Evolutionary conservation across 2,113 vertebrate genomes (phyloP).

Genomic region (Agelaius tricolor): DNA sequence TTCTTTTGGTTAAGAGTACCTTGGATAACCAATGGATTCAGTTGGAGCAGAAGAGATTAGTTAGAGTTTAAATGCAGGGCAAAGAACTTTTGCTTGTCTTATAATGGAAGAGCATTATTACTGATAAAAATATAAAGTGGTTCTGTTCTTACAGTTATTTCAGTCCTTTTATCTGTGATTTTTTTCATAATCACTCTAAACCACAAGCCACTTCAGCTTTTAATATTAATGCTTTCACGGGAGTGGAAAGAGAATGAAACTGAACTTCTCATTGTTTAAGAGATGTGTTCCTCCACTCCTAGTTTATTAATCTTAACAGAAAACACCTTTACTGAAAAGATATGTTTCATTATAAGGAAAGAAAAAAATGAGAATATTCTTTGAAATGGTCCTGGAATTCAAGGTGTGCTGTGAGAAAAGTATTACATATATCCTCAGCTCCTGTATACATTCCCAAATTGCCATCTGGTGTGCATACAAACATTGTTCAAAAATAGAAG

Average conservation of each 20-base stretch:
- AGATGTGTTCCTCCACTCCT: neutral
- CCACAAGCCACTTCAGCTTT: neutral
- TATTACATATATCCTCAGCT: neutral
- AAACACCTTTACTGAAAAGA: neutral
- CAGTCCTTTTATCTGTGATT: neutral
- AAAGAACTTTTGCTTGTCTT: neutral
- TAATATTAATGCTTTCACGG: neutral
- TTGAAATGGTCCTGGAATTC: neutral
- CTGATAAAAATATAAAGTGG: neutral
- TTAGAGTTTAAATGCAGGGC: neutral
- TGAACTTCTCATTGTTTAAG: neutral
- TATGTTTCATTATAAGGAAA: neutral
- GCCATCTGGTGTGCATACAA: neutral
- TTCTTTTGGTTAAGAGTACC: neutral
- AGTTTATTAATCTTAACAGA: neutral
- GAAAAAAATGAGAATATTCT: neutral
- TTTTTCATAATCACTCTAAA: neutral
- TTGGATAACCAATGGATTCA: neutral
- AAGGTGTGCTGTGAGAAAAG: neutral
- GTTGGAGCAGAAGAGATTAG: neutral
- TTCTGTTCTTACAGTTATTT: neutral
- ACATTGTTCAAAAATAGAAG: slow-evolving; percentile 5
- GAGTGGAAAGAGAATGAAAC: neutral
- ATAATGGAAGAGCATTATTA: neutral
- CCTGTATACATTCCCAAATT: neutral